Conservation (phyloP, 2,113 vertebrate species). For the Psilopogon haemacephalus region DNA sequence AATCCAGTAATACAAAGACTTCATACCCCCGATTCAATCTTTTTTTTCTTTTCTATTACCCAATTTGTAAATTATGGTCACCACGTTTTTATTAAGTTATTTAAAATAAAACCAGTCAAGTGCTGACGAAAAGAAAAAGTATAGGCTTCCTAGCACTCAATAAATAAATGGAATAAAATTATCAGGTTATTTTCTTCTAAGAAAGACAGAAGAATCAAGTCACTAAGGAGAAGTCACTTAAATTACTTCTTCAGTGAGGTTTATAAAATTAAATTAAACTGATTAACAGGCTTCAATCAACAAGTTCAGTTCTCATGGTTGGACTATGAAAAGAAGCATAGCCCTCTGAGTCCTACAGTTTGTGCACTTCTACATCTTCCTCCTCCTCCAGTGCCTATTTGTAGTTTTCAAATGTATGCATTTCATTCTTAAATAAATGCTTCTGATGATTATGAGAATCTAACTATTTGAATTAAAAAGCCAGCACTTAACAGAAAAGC, state of each 20-base stretch:
- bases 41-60: not conserved
- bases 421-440: not conserved
- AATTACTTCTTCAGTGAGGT: not conserved
- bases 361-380: not conserved
- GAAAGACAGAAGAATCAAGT: not conserved
- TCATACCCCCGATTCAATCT: accelerated
- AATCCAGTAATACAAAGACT: not conserved
- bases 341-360: not conserved
- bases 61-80: not conserved
- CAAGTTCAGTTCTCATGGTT: not conserved
- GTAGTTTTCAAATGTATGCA: not conserved
- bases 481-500: not conserved
- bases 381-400: not conserved
- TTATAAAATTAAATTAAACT: not conserved
- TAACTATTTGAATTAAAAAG: not conserved
- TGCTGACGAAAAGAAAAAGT: constrained; percentile 7
- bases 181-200: constrained; percentile 6
- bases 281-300: not conserved
- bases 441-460: not conserved
- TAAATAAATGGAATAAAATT: constrained; percentile 9
- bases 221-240: not conserved
- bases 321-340: not conserved
- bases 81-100: not conserved
- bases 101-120: constrained; percentile 14
- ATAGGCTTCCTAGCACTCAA: not conserved